Evolutionary conservation across 2,113 vertebrate species (phyloP).

Genomic region (Pachyramphus minor): DNA sequence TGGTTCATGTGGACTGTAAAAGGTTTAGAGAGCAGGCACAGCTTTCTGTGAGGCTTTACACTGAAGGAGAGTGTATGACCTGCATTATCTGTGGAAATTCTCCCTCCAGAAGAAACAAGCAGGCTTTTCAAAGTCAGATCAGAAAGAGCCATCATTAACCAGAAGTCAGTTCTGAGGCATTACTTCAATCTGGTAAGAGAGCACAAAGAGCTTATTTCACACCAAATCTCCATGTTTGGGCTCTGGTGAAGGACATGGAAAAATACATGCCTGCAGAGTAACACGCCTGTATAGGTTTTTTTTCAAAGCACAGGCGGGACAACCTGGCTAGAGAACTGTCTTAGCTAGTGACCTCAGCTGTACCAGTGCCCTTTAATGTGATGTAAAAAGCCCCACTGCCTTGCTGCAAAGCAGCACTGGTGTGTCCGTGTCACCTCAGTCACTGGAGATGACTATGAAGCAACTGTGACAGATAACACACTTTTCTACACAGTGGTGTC

Average conservation of each 20-base stretch:
- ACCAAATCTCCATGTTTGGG: not conserved
- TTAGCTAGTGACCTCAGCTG: not conserved
- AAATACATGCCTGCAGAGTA: not conserved
- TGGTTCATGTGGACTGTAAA: not conserved
- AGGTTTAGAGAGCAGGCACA: not conserved
- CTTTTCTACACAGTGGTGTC: not conserved
- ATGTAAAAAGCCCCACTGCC: not conserved
- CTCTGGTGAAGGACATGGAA: not conserved
- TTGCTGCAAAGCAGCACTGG: not conserved
- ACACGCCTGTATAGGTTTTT: not conserved
- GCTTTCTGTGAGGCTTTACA: not conserved
- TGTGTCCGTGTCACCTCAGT: not conserved
- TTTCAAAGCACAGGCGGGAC: not conserved
- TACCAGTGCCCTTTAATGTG: fast-evolving
- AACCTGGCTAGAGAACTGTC: not conserved
- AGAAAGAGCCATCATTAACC: not conserved
- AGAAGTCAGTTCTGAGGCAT: not conserved
- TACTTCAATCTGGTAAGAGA: not conserved
- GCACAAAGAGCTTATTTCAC: not conserved
- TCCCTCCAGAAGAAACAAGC: not conserved
- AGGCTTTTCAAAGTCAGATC: not conserved
- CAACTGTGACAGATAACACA: not conserved
- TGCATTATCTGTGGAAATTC: not conserved
- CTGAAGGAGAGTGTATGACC: not conserved
- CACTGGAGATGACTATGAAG: not conserved